A percentile compares a stretch with the other conserved stretches of the same genome.
Evolutionary conservation across 92 coral and sea anemone genomes (phyloP).

Genomic region (Porites lobata): DNA sequence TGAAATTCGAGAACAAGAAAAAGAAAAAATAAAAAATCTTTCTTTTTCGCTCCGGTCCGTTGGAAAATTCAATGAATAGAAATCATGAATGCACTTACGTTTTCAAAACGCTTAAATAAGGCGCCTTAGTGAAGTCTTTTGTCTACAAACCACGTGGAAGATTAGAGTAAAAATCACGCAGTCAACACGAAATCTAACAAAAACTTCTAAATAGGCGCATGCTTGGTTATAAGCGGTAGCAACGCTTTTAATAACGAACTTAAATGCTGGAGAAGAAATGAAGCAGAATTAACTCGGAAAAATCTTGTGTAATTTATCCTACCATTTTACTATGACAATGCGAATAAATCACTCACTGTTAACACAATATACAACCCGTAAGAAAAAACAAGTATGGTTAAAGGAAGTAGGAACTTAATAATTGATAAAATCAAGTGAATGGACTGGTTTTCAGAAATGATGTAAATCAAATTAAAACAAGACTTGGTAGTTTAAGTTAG

Average conservation of each 20-base stretch:
- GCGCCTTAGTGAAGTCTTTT: conserved; percentile 45
- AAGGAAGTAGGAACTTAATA: background rate
- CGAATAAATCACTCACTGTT: conserved; percentile 12
- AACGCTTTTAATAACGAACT: background rate
- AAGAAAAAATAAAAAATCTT: background rate
- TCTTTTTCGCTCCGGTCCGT: conserved; percentile 14
- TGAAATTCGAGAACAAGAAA: conserved; percentile 9
- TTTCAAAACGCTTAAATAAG: conserved; percentile 37
- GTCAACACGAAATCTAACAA: background rate
- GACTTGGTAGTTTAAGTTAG: background rate
- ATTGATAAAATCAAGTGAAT: background rate
- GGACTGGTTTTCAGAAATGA: background rate
- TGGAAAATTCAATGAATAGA: conserved; percentile 17
- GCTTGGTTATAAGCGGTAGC: background rate
- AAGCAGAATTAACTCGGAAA: background rate
- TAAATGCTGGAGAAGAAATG: background rate
- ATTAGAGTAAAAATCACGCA: conserved; percentile 8
- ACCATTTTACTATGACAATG: background rate
- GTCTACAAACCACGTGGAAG: conserved; percentile 48
- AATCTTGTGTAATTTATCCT: background rate
- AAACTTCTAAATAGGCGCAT: background rate
- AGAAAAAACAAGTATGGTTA: background rate
- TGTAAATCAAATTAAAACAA: background rate
- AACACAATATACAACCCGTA: conserved; percentile 34
- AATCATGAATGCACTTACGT: background rate